These are phyloP conservation scores for Plagiodera versicolora DNA, from an alignment of 2,888 invertebrate genomes.

Conservation along the genomic window DNA sequence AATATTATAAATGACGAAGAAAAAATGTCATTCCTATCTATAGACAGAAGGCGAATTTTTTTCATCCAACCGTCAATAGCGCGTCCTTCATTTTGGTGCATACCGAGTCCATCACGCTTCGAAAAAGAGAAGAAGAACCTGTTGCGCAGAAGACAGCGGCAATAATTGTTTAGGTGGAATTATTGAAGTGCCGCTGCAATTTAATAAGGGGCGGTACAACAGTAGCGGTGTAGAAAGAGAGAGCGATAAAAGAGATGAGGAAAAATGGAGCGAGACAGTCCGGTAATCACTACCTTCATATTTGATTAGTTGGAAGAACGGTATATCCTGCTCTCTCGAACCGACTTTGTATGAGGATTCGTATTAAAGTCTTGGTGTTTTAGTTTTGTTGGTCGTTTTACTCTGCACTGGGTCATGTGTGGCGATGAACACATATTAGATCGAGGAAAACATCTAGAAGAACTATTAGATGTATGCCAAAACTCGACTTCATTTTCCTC, in stretches of 20 bases:
- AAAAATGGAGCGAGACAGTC: slow-evolving; percentile 36
- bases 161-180: slow-evolving; percentile 51
- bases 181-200: slow-evolving; percentile 52
- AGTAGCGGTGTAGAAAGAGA: slow-evolving; percentile 45
- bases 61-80: too few species aligned
- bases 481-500: too few species aligned
- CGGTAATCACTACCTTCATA: slow-evolving; percentile 46
- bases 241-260: slow-evolving; percentile 17
- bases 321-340: slow-evolving; percentile 29
- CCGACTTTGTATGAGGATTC: slow-evolving; percentile 15
- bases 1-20: too few species aligned
- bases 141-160: slow-evolving; percentile 17
- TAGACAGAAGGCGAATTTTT: too few species aligned
- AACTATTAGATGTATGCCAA: too few species aligned
- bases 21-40: too few species aligned
- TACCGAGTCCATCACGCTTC: slow-evolving; percentile 2
- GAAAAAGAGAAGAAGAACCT: not conserved
- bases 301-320: slow-evolving; percentile 49
- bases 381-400: not conserved
- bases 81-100: not conserved
- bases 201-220: slow-evolving; percentile 51
- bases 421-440: too few species aligned
- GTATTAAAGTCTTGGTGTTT: not conserved
- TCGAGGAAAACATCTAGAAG: too few species aligned
- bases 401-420: too few species aligned